Conservation (phyloP, 2,797 vertebrate species). For the Sebastes cheni region DNA sequence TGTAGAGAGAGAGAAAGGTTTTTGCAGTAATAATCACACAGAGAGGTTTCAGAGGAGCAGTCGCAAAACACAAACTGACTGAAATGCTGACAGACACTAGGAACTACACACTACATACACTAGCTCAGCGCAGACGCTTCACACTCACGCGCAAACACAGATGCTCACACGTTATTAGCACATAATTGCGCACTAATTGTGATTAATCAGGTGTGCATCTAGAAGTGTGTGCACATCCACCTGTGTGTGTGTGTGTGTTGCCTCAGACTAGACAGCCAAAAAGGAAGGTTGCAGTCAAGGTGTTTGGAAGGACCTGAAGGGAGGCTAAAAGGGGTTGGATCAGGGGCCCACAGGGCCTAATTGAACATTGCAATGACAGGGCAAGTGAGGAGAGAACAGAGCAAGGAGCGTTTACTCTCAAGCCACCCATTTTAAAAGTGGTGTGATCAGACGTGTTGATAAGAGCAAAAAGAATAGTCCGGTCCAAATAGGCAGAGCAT, state of each 20-base stretch:
- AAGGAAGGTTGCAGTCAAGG: conserved; percentile 58
- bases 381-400: conserved; percentile 28
- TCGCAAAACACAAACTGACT: conserved; percentile 5
- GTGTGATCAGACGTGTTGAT: conserved; percentile 58
- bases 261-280: conserved; percentile 26
- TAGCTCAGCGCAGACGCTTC: neutral
- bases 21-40: conserved; percentile 11
- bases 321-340: conserved; percentile 41
- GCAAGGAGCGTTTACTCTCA: conserved; percentile 50
- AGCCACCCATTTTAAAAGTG: conserved; percentile 55
- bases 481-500: conserved; percentile 47
- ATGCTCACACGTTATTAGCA: conserved; percentile 41
- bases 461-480: conserved; percentile 45
- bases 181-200: conserved; percentile 56
- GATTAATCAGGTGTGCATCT: conserved; percentile 54
- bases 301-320: conserved; percentile 23
- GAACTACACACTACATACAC: conserved; percentile 6
- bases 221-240: conserved; percentile 13
- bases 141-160: conserved; percentile 34
- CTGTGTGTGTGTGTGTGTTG: conserved; percentile 7
- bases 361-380: conserved; percentile 51
- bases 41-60: conserved; percentile 2
- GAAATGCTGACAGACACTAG: neutral
- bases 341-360: conserved; percentile 40
- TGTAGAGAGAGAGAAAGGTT: neutral